Evolutionary conservation across 1,140 invertebrate genomes (phyloP).

Genomic region (Periplaneta americana): DNA sequence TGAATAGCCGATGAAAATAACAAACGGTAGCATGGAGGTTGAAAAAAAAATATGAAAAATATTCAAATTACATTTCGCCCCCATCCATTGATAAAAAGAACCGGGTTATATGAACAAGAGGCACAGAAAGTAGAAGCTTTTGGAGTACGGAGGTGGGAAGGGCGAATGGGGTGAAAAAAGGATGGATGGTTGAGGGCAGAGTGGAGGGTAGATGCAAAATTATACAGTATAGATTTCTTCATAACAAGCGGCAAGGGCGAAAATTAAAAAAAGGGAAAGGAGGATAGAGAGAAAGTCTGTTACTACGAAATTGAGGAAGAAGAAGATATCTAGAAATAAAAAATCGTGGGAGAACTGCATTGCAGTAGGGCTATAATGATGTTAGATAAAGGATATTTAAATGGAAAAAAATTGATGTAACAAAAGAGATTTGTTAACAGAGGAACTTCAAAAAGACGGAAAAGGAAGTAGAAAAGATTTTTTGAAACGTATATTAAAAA

Average conservation of each 20-base stretch:
- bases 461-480: background rate
- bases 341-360: background rate
- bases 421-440: background rate
- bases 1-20: background rate
- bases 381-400: background rate
- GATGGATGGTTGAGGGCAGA: no score
- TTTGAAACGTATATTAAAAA: background rate
- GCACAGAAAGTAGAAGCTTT: background rate
- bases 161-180: no score
- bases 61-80: background rate
- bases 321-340: background rate
- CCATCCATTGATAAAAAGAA: background rate
- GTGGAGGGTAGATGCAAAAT: background rate
- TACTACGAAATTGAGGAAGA: background rate
- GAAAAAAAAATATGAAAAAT: background rate
- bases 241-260: background rate
- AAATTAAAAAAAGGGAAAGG: background rate
- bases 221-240: background rate
- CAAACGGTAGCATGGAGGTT: background rate
- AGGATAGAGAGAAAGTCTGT: background rate
- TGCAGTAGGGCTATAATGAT: background rate
- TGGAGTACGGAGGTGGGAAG: no score
- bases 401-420: background rate
- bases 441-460: background rate
- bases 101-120: background rate